Conservation (phyloP, 2,113 vertebrate species). For the Smithornis capensis region DNA sequence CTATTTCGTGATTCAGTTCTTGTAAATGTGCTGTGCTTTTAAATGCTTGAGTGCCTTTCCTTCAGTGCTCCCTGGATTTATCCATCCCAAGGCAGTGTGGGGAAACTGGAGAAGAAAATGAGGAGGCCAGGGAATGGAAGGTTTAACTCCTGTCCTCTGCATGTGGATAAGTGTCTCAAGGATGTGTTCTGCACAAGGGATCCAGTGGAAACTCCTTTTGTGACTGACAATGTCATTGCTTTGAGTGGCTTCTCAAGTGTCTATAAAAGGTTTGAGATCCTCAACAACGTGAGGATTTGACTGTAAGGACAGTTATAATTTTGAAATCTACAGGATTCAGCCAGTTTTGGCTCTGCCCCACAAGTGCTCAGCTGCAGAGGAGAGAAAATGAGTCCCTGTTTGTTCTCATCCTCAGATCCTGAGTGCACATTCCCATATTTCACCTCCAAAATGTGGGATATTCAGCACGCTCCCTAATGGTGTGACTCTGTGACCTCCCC, state of each 20-base stretch:
- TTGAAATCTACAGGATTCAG: not conserved
- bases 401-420: not conserved
- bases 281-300: not conserved
- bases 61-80: not conserved
- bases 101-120: not conserved
- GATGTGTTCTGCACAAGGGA: not conserved
- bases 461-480: not conserved
- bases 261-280: not conserved
- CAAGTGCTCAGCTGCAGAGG: not conserved
- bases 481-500: not conserved
- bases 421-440: not conserved
- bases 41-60: not conserved
- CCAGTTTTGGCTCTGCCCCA: not conserved
- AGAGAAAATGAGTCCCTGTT: not conserved
- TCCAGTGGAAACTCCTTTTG: not conserved
- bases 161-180: not conserved
- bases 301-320: not conserved
- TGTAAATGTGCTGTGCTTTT: not conserved
- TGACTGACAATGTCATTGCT: fast-evolving
- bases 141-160: not conserved
- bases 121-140: not conserved
- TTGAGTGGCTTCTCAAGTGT: not conserved
- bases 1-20: slow-evolving; percentile 12
- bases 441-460: not conserved
- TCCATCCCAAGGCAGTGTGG: not conserved